Evolutionary conservation across 2,797 vertebrate species (phyloP), one percentile per base, ranked within the genome.

Genomic region (Lagodon rhomboides): DNA sequence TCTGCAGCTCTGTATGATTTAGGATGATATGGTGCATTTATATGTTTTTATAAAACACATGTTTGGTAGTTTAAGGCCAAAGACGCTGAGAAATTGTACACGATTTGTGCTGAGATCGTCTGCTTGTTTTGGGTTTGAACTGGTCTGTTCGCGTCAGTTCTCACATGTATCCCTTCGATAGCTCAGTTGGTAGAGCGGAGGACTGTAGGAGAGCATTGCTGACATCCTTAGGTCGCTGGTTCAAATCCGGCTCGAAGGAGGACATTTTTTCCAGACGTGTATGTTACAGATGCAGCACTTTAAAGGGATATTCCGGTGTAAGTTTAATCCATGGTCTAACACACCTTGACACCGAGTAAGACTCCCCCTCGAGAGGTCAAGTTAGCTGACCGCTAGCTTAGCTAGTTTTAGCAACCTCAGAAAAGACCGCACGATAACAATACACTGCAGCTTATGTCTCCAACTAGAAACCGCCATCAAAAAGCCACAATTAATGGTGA

Each of bases 101-200:
- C 50, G 23, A 17, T 46, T 34, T 34, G 30, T 34, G 30, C 30
- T 34, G 30, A 34, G n/a, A n/a, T n/a, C 3, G 30, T 34, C 30
- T 34, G 30, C 30, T 34, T 13, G 13, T 23, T 13, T 5, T 50
- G 20, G 20, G 11, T 53, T 22, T 23, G n/a, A 50, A 5, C 23
- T 23, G 1, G 34, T 9, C 5, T 23, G 5, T 4, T 54, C 1
- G 5, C 12, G 10, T 15, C 5, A 7, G 12, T 22, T 5, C 2
- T 3, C 0, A 7, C 12, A 0, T 4, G 0, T 1, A 8, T 2
- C 41, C 61, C 61, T 63, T 63, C 44, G 61, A 63, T 63, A 43
- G 58, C 58, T 60, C 58, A 60, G 30, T n/a, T 60, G 58, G 58
- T 38, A 60, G 58, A 60, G 30, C 30, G 18, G 30, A 60, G 58